These are phyloP conservation scores for Heliocidaris tuberculata DNA, from an alignment of 35 echinoderm and acorn worm species.

Conservation along the genomic window DNA sequence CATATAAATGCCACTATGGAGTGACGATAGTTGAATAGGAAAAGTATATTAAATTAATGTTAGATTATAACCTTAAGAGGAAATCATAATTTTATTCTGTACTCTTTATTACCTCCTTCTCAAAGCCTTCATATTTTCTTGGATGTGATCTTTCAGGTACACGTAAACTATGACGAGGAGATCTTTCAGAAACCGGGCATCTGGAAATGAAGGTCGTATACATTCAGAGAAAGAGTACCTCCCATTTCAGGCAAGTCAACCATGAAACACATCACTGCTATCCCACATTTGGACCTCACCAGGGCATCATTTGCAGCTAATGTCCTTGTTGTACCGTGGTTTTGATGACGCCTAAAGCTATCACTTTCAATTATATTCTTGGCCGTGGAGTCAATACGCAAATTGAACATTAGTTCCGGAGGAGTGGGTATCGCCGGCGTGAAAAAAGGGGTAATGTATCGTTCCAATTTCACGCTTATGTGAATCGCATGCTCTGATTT, in stretches of 20 bases:
- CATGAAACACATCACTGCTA: neutral
- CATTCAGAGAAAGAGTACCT: neutral
- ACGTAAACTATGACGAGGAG: no score
- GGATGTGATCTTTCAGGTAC: no score
- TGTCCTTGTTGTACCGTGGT: neutral
- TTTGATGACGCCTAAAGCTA: neutral
- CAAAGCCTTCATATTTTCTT: no score
- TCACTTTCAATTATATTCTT: conserved; percentile 5
- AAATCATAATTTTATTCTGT: no score
- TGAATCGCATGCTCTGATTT: neutral
- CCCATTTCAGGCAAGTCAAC: neutral
- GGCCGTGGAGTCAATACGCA: neutral
- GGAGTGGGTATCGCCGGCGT: neutral
- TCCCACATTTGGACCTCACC: neutral
- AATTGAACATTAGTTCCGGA: neutral
- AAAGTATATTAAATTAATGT: no score
- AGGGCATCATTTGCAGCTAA: neutral
- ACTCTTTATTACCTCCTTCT: no score
- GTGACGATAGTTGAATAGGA: no score
- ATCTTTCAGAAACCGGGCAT: neutral
- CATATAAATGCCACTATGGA: no score
- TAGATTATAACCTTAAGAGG: no score
- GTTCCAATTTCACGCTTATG: conserved; percentile 1
- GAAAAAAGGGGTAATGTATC: conserved; percentile 3
- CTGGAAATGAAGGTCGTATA: neutral